Base-by-base conservation (phyloP, 2,113 vertebrate genomes). In the Hydrochoerus hydrochaeris region DNA sequence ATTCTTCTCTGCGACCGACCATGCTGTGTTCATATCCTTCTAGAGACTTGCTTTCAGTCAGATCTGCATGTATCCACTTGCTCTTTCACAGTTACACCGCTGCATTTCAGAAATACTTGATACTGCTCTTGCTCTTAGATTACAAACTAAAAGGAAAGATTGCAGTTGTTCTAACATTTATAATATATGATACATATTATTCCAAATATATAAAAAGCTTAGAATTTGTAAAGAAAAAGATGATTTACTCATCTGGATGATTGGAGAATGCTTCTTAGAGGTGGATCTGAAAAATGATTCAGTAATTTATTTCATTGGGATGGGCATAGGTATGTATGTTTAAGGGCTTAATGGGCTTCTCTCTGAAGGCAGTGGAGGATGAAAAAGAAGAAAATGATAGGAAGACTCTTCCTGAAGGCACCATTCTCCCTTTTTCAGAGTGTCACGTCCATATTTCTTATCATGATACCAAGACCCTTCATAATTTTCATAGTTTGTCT, bases 231-330 rank as follows among this genome's bases (percentile, higher is more conserved):
- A 83, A 91, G 89, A 78, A 57, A 62, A 96, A 32, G 30, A 52
- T 83, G 52, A 41, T 20, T 86, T 89, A 60, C 7, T 49, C 62
- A 60, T 30, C 46, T 13, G 19, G 17, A 62, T 94, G 49, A 30
- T 92, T 63, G 95, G 90, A 94, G 60, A 63, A 69, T 84, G 32
- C 85, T 65, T 83, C 90, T 11, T 93, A 78, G 38, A 85, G 2
- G 60, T 65, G n/a, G 8, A 35, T 96, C 77, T 88, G 85, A 77
- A 90, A 84, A 90, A 54, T 58, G 75, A 17, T 35, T 2, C 52
- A 16, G 17, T 84, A 12, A 52, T 75, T 89, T 82, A 62, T 62
- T 77, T 71, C 54, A 13, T 30, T 75, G 58, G 82, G 30, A 19
- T 93, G 57, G 28, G 49, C 24, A 1, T 75, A 24, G 30, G n/a